A percentile compares a stretch with the other conserved stretches of the same genome.
phyloP scores from a whole-genome alignment of 1,140 invertebrate species.

The Leptinotarsa lineolata region DNA sequence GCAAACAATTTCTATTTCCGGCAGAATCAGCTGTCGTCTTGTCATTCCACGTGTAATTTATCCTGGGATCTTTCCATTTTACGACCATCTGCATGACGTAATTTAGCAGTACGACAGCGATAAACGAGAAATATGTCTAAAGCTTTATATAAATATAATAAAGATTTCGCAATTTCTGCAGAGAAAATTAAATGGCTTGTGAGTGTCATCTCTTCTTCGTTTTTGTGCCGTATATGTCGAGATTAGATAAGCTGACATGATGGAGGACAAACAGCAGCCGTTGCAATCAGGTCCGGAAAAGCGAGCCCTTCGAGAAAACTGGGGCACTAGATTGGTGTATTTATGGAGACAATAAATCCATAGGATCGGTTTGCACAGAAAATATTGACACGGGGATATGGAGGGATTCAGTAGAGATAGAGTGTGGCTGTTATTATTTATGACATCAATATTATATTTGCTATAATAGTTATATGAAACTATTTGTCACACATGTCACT shows the following conservation, averaged over 20 bases:
- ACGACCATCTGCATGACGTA: conserved; percentile 4
- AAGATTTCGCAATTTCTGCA: conserved; percentile 6
- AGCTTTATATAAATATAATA: conserved; percentile 6
- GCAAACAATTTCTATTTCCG: conserved; percentile 4
- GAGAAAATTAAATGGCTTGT: conserved; percentile 3
- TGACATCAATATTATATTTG: no score
- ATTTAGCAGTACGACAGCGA: conserved; percentile 1
- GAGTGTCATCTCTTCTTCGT: neutral
- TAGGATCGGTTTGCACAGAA: neutral
- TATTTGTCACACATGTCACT: no score
- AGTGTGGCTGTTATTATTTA: no score
- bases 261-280: conserved; percentile 7
- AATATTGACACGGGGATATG: neutral
- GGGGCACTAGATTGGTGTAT: conserved; percentile 2
- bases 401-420: no score
- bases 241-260: conserved; percentile 6
- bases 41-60: neutral
- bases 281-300: neutral
- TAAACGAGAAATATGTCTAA: conserved; percentile 4
- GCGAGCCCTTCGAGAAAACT: conserved; percentile 2
- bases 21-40: conserved; percentile 2
- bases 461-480: no score
- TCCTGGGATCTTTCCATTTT: neutral
- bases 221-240: conserved; percentile 1
- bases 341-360: neutral